Evolutionary conservation across 2,888 invertebrate species (phyloP), one percentile per base, ranked within the genome.

Genomic region (Sarcophaga carnaria): DNA sequence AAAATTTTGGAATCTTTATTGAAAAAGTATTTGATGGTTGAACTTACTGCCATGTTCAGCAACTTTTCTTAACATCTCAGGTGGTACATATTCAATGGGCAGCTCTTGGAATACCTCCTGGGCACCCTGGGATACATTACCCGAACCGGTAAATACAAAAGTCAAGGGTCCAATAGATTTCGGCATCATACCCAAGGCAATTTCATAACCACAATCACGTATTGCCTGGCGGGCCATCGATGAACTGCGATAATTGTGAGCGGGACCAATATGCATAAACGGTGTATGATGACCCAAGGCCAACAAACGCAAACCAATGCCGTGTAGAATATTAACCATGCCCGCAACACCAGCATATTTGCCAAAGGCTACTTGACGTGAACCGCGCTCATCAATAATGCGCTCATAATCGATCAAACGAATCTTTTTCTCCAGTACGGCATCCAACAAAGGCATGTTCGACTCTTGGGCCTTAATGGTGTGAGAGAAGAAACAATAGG

Each of bases 271-370:
- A 92, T 99, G 99, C 99, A 99, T 99, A 92, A 99, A 99, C 0
- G 99, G 99, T 0, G 99, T 99, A 92, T 99, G 99, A 93, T 99
- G 99, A 0, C 99, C 99, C 37, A 99, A 94, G 0, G 99, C 99
- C 79, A 99, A 94, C 14, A 93, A 94, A 72, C 99, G 94, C 59
- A 99, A 94, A 0, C 99, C 99, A 67, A 99, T 94, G 0, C 99
- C 99, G 91, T 99, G 99, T 20, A 99, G 94, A 90, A 99, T 99
- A 93, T 99, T 99, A 78, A 99, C 97, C 97, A 99, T 99, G 17
- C 99, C 99, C 37, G 99, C 99, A 2, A 99, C 98, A 0, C 99
- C 97, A 0, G 99, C 99, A 94, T 99, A 99, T 93, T 99, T 99
- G 0, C 99, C 99, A 93, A 99, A 99, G 3, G 99, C 99, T 5